Percentiles rank a stretch among this genome's conserved stretches.
Conservation (phyloP, 2,888 invertebrate species). For the Lamellibrachia satsuma region DNA sequence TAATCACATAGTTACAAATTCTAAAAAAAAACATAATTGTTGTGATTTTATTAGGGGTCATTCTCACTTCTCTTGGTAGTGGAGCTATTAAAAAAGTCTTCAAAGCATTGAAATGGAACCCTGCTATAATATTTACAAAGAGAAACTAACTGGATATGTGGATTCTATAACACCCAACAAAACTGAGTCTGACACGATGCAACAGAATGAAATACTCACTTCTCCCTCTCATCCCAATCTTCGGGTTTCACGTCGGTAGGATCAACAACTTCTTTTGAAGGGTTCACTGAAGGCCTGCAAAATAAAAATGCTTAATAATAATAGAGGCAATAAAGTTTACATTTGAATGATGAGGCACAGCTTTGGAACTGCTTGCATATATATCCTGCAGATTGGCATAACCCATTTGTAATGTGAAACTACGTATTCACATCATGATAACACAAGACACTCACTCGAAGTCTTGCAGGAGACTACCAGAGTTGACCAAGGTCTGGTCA, state of each 20-base stretch:
- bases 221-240: constrained; percentile 96
- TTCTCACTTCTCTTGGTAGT: no score
- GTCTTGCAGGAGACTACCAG: constrained; percentile 87
- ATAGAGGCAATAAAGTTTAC: not conserved
- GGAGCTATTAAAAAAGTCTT: not conserved
- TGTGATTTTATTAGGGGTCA: no score
- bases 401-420: not conserved
- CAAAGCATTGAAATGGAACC: not conserved
- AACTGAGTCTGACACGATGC: not conserved
- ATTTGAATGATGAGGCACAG: not conserved
- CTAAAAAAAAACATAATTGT: no score
- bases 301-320: not conserved
- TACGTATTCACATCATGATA: not conserved
- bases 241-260: constrained; percentile 82
- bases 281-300: constrained; percentile 86
- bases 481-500: constrained; percentile 80
- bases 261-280: constrained; percentile 92
- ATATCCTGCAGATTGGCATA: no score
- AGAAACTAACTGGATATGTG: not conserved
- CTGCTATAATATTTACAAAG: not conserved
- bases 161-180: not conserved
- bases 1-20: no score
- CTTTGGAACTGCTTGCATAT: not conserved
- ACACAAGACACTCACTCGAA: constrained; percentile 70
- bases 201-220: constrained; percentile 63